Conservation (phyloP, 2,888 invertebrate genomes). For the Pyrrhia umbra region DNA sequence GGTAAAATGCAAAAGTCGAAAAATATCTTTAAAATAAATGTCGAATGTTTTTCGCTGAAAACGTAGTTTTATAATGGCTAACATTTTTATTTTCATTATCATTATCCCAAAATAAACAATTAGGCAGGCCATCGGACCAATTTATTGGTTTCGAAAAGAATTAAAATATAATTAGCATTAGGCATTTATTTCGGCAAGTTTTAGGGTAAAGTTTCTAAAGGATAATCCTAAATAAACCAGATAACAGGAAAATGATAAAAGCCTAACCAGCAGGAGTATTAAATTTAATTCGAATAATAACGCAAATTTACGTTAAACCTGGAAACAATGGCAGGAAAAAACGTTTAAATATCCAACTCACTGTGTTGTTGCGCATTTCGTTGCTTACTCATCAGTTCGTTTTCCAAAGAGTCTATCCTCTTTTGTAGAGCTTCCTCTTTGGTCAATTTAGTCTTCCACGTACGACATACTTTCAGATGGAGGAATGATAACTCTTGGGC, state of each 20-base stretch:
- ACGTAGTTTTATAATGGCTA: no score
- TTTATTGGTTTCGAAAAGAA: no score
- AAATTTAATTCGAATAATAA: conserved; percentile 15
- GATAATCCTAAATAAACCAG: not conserved
- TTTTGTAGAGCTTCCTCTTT: conserved; percentile 85
- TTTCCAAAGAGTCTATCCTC: conserved; percentile 84
- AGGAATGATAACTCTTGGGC: conserved; percentile 89
- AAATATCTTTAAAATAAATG: no score
- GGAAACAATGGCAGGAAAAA: conserved; percentile 28
- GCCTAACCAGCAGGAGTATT: not conserved
- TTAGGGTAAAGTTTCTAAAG: not conserved
- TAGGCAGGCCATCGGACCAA: no score
- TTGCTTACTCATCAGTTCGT: conserved; percentile 85
- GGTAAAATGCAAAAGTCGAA: no score
- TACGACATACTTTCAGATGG: conserved; percentile 88
- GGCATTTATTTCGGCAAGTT: no score
- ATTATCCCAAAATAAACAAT: no score
- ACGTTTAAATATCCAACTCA: conserved; percentile 63
- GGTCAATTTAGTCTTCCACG: conserved; percentile 81
- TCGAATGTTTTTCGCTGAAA: no score
- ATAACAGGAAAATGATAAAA: conserved; percentile 17
- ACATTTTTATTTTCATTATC: no score
- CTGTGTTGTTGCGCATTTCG: conserved; percentile 86
- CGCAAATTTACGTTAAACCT: conserved; percentile 4
- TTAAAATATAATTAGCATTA: no score